Conservation (phyloP, 1,140 invertebrate species). For the Camponotus vicinus region DNA sequence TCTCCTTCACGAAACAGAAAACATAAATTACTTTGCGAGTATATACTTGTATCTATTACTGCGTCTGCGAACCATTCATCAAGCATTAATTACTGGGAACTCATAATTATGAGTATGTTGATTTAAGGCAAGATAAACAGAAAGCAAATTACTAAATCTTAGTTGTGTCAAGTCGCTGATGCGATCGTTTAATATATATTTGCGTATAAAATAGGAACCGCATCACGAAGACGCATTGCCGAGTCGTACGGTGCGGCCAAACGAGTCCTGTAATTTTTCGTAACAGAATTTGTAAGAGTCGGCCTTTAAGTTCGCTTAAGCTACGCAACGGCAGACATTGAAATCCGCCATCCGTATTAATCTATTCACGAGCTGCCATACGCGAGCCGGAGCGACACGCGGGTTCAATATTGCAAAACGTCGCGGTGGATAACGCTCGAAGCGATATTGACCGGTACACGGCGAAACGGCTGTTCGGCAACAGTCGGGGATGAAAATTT, state of each 20-base stretch:
- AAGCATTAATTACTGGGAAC: constrained; percentile 45
- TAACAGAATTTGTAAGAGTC: not conserved
- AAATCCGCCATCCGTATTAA: constrained; percentile 19
- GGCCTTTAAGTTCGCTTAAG: constrained; percentile 14
- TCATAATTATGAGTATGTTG: constrained; percentile 29
- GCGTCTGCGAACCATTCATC: not conserved
- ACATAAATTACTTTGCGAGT: constrained; percentile 51
- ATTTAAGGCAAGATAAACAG: constrained; percentile 24
- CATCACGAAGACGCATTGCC: not conserved
- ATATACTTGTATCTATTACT: constrained; percentile 29
- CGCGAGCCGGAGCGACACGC: constrained; percentile 22
- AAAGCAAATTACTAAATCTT: not conserved
- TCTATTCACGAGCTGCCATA: constrained; percentile 40
- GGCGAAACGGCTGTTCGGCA: constrained; percentile 43
- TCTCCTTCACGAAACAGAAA: constrained; percentile 35
- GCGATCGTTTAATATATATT: not conserved
- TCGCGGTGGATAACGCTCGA: constrained; percentile 31
- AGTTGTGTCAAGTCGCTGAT: not conserved
- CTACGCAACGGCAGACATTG: not conserved
- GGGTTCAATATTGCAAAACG: constrained; percentile 51
- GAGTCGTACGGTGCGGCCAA: not conserved
- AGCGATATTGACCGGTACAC: constrained; percentile 50
- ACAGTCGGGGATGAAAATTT: constrained; percentile 52
- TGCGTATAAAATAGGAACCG: not conserved
- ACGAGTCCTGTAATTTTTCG: not conserved